Base-by-base conservation (phyloP, 1,140 invertebrate genomes). In the Papilio dardanus region DNA sequence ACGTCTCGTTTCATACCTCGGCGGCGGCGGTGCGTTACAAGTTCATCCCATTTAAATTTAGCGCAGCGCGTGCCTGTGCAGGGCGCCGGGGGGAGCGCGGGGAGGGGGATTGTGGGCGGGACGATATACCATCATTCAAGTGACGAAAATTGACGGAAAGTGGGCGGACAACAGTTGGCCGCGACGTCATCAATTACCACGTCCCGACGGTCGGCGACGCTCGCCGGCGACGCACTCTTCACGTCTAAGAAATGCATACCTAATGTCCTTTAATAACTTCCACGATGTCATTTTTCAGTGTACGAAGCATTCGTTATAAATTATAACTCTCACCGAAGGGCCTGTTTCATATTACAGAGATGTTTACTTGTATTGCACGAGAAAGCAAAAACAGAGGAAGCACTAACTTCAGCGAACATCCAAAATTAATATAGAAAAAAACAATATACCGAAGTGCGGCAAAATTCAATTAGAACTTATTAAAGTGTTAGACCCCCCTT, bases 61-160 rank as follows among this genome's bases (percentile, higher is more conserved):
- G 90, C 90, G 81, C 86, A 89, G 88, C 92, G 92, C 92, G 92
- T 92, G 92, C 92, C 90, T 71, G 79, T 75, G 77, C 66, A 77
- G 76, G 83, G 79, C 79, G 81, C 14, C 67, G 28, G 75, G 75
- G 37, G 74, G 33, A 69, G 73, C 54, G 74, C 37, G 68, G 75
- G 81, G 76, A 76, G 77, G 31, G 77, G 76, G 76, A 77, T 66
- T 46, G 78, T 84, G 88, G 91, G 92, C 90, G 92, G 84, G 81
- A 79, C 90, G 82, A 76, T 84, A 84, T 78, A 91, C 92, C 91
- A 93, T 93, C 90, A 92, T 84, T 93, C 91, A 93, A 93, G 91
- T 90, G 91, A 93, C 91, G 91, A 93, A 93, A 93, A 93, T 93
- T 92, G 91, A 93, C 91, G 91, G 90, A 93, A 93, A 92, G 92